Percentiles rank a stretch among this genome's conserved stretches.
These are phyloP conservation scores for Sebastes itinus DNA, from an alignment of 2,797 vertebrate genomes.

Conservation along the genomic window DNA sequence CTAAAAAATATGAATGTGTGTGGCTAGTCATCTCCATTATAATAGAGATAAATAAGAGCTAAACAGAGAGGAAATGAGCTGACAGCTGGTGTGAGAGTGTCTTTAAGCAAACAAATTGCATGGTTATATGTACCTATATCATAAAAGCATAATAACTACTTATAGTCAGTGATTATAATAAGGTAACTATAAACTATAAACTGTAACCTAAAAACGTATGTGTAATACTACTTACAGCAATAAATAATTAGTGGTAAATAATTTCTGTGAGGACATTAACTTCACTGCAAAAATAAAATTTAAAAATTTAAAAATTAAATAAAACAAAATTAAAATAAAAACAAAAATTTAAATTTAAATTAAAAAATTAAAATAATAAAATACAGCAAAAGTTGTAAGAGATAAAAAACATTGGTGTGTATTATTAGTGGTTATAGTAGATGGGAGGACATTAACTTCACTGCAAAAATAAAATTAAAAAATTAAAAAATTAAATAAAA, in stretches of 20 bases:
- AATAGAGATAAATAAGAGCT: neutral
- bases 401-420: neutral
- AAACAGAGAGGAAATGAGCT: neutral
- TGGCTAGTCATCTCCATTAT: neutral
- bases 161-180: neutral
- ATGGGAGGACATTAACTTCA: no score
- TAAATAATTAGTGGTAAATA: neutral
- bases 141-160: neutral
- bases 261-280: neutral
- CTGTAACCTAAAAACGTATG: neutral
- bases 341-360: no score
- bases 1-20: neutral
- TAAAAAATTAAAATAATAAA: no score
- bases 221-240: neutral
- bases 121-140: neutral
- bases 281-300: neutral
- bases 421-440: neutral
- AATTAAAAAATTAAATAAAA: no score
- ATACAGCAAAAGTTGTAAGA: no score
- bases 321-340: neutral
- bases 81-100: neutral
- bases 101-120: neutral
- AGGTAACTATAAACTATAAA: neutral
- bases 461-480: no score
- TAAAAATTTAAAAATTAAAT: neutral